Percentiles rank a stretch among this genome's conserved stretches.
Evolutionary conservation across 1,140 invertebrate species (phyloP).

Genomic region (Condylostylus longicornis): DNA sequence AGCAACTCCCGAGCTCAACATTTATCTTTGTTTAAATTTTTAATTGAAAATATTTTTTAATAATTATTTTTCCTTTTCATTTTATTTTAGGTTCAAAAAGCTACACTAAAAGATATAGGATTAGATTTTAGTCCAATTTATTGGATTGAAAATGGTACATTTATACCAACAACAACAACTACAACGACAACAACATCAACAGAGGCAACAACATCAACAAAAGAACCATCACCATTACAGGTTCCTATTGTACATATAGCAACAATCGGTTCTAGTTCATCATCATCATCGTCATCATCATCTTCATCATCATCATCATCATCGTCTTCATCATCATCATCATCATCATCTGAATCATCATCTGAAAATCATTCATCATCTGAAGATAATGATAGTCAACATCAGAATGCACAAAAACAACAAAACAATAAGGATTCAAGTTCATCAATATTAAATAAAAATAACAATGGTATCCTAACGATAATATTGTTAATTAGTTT

Average conservation of each 20-base stretch:
- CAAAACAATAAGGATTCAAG: no score
- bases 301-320: no score
- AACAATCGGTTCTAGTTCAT: background rate
- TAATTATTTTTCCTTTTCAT: background rate
- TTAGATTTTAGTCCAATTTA: slow-evolving; percentile 55
- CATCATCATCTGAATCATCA: no score
- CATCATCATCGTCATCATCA: background rate
- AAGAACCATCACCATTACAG: slow-evolving; percentile 31
- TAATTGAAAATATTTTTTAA: background rate
- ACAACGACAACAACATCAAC: slow-evolving; percentile 56
- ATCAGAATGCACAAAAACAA: no score
- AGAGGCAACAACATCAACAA: slow-evolving; percentile 40
- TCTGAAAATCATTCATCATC: no score
- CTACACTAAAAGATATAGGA: slow-evolving; percentile 46
- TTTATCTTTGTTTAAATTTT: background rate
- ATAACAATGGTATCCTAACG: no score
- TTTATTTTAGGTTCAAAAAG: slow-evolving; percentile 35
- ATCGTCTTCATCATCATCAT: no score
- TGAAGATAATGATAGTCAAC: no score
- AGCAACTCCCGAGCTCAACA: no score
- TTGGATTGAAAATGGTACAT: slow-evolving; percentile 52
- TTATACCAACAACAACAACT: slow-evolving; percentile 60
- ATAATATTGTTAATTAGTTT: no score
- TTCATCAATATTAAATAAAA: no score
- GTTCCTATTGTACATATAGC: slow-evolving; percentile 22